Percentiles rank a stretch among this genome's conserved stretches.
These are phyloP conservation scores for Ameiurus melas DNA, from an alignment of 2,113 vertebrate genomes.

Conservation along the genomic window DNA sequence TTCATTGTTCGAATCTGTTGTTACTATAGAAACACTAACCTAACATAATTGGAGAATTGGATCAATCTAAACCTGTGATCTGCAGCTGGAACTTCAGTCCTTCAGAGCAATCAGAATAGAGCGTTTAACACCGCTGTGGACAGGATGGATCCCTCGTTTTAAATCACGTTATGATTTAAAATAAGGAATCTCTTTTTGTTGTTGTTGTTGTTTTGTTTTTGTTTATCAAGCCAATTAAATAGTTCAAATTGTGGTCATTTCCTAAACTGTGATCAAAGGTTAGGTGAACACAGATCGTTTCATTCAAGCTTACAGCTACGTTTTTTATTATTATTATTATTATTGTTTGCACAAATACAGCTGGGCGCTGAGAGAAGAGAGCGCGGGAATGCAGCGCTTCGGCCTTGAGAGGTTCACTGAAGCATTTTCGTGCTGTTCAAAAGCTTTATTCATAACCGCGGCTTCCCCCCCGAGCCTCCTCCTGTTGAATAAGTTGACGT, in stretches of 20 bases:
- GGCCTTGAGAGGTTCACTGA: neutral
- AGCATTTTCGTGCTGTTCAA: neutral
- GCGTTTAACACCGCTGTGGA: no score
- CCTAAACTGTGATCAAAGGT: neutral
- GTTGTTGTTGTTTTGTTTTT: no score
- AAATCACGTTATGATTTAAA: neutral
- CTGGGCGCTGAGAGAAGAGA: constrained; percentile 5
- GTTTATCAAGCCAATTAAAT: neutral
- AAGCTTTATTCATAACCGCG: constrained; percentile 15
- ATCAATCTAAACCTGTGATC: neutral
- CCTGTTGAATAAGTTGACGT: neutral
- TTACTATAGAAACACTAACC: neutral
- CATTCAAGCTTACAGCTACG: neutral
- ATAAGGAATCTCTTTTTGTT: neutral
- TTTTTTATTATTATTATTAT: no score
- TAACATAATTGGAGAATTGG: no score
- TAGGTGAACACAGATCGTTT: neutral
- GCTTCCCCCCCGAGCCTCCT: neutral
- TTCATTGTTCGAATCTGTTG: neutral
- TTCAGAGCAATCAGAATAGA: no score
- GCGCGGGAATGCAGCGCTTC: constrained; percentile 4
- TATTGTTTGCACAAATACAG: no score
- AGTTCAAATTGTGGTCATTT: neutral
- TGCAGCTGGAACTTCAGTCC: neutral
- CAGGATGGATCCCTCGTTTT: no score